Evolutionary conservation across 2,797 vertebrate species (phyloP), one percentile per base, ranked within the genome.

Genomic region (Macropodus opercularis): DNA sequence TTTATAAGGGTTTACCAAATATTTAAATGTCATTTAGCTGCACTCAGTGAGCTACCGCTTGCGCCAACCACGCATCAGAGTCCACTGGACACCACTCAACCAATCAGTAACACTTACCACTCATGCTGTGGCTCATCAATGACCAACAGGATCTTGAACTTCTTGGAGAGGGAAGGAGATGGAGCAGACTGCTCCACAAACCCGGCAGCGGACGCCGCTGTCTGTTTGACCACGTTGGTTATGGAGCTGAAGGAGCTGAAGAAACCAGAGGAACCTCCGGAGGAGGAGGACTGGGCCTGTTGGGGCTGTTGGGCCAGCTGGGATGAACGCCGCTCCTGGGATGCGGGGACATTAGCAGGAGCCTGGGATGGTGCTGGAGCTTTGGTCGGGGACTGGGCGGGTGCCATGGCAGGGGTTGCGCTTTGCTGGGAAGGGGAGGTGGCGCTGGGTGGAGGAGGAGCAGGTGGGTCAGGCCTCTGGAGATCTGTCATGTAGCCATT

Each of bases 401-500:
- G 64, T 1, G 90, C 91, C 8, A 86, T 89, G 83, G 90, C 57
- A 61, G 87, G 8, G 44, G 88, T 57, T 72, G 70, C 50, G 61
- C 65, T 75, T 79, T 90, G 83, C 70, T 83, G 87, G 73, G 83
- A 71, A 35, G 82, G 82, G 26, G 89, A 84, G 21, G 91, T 71
- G 19, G 92, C 77, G 0, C 91, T 84, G 0, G 92, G 79, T 19
- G 93, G 91, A 32, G 95, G 95, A 3, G 94, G 94, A 66, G 93
- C 94, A 75, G 94, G 90, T 38, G 94, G 94, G 81, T 98, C 97
- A 0, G 97, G 93, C 79, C 95, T 93, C 93, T 98, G 97, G 86
- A 98, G 94, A 87, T 98, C 97, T 22, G 95, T 93, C 97, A 98
- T 98, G 93, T 98, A 98, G 80, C 97, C 97, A 44, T 98, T 98